Conservation (phyloP, 2,113 vertebrate species). For the Colinus virginianus region DNA sequence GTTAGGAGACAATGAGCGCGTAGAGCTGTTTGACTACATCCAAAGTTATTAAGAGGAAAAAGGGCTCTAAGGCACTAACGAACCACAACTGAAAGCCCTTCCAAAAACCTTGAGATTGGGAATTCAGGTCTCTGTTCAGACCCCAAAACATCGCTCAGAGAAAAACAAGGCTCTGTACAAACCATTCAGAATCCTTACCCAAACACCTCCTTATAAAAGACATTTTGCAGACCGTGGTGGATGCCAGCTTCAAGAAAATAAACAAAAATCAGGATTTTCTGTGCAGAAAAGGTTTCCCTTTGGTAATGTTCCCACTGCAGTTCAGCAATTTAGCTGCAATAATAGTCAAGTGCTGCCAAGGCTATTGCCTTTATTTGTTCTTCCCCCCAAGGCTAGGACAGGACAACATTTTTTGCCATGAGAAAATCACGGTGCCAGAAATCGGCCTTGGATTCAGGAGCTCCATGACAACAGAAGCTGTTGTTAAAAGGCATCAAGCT, state of each 20-base stretch:
- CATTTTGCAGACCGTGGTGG: not conserved
- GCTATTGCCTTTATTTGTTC: conserved; percentile 45
- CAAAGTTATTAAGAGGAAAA: not conserved
- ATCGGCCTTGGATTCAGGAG: conserved; percentile 18
- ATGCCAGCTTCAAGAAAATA: not conserved
- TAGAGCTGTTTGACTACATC: not conserved
- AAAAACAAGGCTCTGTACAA: not conserved
- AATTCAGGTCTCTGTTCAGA: conserved; percentile 2
- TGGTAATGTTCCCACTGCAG: not conserved
- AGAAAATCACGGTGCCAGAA: conserved; percentile 21
- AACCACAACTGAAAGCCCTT: not conserved
- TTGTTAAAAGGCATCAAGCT: conserved; percentile 45
- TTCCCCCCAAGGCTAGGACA: conserved; percentile 8
- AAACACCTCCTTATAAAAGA: not conserved
- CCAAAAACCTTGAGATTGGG: conserved; percentile 30
- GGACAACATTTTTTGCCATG: conserved; percentile 1
- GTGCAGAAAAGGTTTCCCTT: conserved; percentile 37
- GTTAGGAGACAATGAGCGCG: not conserved
- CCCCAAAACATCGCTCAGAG: conserved; percentile 26
- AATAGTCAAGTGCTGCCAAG: conserved; percentile 37
- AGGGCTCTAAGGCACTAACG: not conserved
- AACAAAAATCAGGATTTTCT: not conserved
- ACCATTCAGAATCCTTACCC: not conserved
- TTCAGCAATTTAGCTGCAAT: conserved; percentile 12
- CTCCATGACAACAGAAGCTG: conserved; percentile 60